These are phyloP conservation scores for Stomatorhinus walkeri DNA, from an alignment of 2,797 vertebrate genomes.

Conservation along the genomic window DNA sequence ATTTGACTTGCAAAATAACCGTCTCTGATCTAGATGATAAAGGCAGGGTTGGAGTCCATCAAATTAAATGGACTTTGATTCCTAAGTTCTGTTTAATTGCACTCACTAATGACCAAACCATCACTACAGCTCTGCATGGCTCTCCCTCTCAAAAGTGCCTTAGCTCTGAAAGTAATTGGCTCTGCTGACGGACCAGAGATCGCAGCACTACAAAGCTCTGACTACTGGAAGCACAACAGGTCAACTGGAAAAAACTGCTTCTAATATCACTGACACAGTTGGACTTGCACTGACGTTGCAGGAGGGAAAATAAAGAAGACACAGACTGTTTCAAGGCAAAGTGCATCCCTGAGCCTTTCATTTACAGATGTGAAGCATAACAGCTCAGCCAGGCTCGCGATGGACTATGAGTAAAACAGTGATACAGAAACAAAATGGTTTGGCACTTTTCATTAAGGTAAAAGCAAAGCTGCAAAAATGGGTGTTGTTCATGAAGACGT, in stretches of 20 bases:
- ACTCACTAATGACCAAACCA: background rate
- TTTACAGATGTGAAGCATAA: background rate
- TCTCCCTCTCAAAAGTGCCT: background rate
- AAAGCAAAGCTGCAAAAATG: background rate
- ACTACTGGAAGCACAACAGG: conserved; percentile 13
- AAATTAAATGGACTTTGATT: conserved; percentile 7
- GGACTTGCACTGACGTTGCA: background rate
- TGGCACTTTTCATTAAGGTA: conserved; percentile 4
- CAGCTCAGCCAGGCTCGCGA: background rate
- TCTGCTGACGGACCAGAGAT: conserved; percentile 11
- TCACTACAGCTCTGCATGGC: background rate
- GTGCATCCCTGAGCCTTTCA: background rate
- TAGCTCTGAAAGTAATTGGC: conserved; percentile 17
- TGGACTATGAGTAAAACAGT: background rate
- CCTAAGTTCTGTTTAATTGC: background rate
- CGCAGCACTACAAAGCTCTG: background rate
- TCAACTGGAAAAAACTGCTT: conserved; percentile 17
- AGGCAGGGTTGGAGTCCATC: background rate
- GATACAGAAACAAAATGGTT: background rate
- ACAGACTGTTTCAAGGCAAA: conserved; percentile 8
- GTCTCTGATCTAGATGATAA: background rate
- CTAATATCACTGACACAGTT: conserved; percentile 14
- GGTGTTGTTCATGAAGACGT: background rate
- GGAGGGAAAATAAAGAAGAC: background rate
- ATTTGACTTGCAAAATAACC: background rate